These are phyloP conservation scores for Coenonympha arcania DNA, from an alignment of 2,888 invertebrate species.

Conservation along the genomic window DNA sequence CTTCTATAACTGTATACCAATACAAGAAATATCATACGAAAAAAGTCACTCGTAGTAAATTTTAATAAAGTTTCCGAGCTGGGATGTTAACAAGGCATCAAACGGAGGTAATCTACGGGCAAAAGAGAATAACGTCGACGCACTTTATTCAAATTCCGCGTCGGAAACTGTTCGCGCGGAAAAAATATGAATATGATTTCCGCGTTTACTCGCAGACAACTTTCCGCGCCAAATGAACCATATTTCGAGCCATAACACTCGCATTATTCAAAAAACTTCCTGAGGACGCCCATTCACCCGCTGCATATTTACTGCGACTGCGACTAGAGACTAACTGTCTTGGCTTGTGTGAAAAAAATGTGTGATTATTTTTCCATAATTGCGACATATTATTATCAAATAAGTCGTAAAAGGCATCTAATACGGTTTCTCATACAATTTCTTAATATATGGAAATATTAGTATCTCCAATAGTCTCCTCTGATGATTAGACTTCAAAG, in stretches of 20 bases:
- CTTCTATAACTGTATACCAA: no score
- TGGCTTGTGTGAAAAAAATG: not conserved
- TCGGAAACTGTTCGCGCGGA: constrained; percentile 65
- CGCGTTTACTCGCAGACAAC: constrained; percentile 58
- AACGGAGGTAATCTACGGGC: constrained; percentile 36
- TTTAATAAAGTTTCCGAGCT: constrained; percentile 1
- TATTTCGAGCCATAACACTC: constrained; percentile 70
- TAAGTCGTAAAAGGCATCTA: no score
- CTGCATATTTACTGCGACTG: not conserved
- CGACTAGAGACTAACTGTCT: not conserved
- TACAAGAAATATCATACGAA: not conserved
- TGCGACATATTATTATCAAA: no score
- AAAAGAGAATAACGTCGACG: constrained; percentile 35
- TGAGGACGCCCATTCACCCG: constrained; percentile 28
- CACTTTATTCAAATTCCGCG: constrained; percentile 62
- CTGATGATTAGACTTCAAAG: no score
- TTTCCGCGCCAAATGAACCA: constrained; percentile 71
- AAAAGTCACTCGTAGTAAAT: not conserved
- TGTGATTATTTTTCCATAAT: not conserved
- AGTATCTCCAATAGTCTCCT: no score
- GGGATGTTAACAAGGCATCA: constrained; percentile 16
- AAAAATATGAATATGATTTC: constrained; percentile 74
- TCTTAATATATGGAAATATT: no score
- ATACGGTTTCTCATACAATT: no score
- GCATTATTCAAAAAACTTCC: constrained; percentile 61